Conservation (phyloP, 1,140 invertebrate genomes). For the Schlechtendalia chinensis region DNA sequence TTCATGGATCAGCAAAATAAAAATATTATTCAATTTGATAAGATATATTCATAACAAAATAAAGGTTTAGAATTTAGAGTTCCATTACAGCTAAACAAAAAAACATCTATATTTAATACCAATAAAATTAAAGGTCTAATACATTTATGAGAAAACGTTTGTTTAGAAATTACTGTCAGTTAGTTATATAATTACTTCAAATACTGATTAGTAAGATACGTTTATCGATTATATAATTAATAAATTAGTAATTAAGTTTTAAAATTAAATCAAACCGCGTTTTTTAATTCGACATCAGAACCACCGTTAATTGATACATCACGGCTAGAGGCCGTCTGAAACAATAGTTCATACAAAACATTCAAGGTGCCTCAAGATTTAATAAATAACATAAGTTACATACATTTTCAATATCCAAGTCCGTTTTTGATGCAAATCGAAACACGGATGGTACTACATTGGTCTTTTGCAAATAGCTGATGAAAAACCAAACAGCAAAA, state of each 20-base stretch:
- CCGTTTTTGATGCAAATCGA: slow-evolving; percentile 42
- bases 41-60: no score
- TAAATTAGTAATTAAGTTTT: slow-evolving; percentile 11
- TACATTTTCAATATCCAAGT: slow-evolving; percentile 49
- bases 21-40: neutral
- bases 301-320: slow-evolving; percentile 12
- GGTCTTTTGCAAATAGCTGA: slow-evolving; percentile 25
- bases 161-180: neutral
- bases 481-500: slow-evolving; percentile 35
- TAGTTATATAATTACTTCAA: neutral
- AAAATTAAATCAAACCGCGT: slow-evolving; percentile 13
- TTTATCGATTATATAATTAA: neutral
- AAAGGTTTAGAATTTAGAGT: no score
- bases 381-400: neutral
- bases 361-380: neutral
- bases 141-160: neutral
- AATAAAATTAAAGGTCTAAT: neutral
- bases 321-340: slow-evolving; percentile 38
- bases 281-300: slow-evolving; percentile 47
- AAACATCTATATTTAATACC: no score
- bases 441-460: slow-evolving; percentile 45
- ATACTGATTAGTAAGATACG: neutral
- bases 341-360: slow-evolving; percentile 21
- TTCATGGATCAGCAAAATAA: neutral
- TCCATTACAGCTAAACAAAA: no score